Percentiles rank a stretch among this genome's conserved stretches.
These are phyloP conservation scores for Babylonia areolata DNA, from an alignment of 1,140 invertebrate species.

Conservation along the genomic window DNA sequence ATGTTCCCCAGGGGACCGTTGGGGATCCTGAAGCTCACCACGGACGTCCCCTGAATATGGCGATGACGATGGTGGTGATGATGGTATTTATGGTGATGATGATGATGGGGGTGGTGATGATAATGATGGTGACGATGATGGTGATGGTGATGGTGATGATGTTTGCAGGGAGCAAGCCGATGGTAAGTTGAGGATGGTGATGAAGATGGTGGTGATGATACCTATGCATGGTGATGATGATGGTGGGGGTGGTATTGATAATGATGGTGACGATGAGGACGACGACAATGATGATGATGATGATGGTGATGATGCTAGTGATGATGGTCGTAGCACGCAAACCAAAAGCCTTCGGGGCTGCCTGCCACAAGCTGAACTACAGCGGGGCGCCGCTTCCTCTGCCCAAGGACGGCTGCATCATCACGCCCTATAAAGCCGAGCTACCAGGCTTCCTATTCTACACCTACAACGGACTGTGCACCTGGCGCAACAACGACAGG, in stretches of 20 bases:
- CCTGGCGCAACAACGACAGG: not conserved
- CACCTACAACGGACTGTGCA: not conserved
- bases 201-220: no score
- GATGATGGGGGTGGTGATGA: no score
- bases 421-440: not conserved
- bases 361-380: not conserved
- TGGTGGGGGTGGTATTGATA: no score
- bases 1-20: not conserved
- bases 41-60: not conserved
- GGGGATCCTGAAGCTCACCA: conserved; percentile 8
- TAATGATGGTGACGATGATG: no score
- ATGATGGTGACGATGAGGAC: no score
- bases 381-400: not conserved
- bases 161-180: no score
- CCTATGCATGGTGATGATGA: no score
- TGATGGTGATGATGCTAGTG: not conserved
- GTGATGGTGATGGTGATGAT: no score
- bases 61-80: no score
- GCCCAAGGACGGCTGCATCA: not conserved
- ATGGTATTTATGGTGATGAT: no score
- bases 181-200: no score
- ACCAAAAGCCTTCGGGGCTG: not conserved
- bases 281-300: no score
- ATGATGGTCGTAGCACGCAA: not conserved
- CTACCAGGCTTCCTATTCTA: not conserved